phyloP scores from a whole-genome alignment of 53 echinoderm and acorn worm species.

The Zoroaster sp. region DNA sequence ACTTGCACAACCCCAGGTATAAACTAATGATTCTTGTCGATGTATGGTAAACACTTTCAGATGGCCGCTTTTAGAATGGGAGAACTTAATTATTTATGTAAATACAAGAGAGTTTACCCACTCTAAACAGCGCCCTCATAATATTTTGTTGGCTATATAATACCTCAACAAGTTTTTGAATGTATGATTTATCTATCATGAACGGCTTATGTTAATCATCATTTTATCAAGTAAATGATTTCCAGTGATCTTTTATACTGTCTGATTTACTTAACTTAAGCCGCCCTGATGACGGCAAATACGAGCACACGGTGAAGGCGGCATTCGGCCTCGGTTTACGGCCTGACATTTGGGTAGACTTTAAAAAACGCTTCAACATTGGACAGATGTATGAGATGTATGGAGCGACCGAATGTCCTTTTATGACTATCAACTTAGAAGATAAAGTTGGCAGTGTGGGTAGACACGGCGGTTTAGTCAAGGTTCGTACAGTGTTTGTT shows the following conservation, averaged over 20 bases:
- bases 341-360: constrained; percentile 63
- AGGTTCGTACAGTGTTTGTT: constrained; percentile 4
- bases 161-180: too few species aligned
- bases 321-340: constrained; percentile 62
- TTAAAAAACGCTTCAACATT: constrained; percentile 60
- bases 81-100: background rate
- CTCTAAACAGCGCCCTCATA: background rate
- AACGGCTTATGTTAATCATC: background rate
- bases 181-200: too few species aligned
- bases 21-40: background rate
- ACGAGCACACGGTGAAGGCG: constrained; percentile 21
- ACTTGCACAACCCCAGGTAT: constrained; percentile 58
- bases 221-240: background rate
- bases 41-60: background rate
- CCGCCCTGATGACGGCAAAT: constrained; percentile 58
- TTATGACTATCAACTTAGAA: constrained; percentile 39
- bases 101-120: too few species aligned
- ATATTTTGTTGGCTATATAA: background rate
- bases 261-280: too few species aligned
- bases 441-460: constrained; percentile 64
- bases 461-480: constrained; percentile 29
- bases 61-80: background rate
- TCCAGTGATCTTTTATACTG: too few species aligned
- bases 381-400: constrained; percentile 47
- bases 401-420: constrained; percentile 52